A percentile compares a stretch with the other conserved stretches of the same genome.
Conservation (phyloP, 2,113 vertebrate species). For the Symphodus melops region DNA sequence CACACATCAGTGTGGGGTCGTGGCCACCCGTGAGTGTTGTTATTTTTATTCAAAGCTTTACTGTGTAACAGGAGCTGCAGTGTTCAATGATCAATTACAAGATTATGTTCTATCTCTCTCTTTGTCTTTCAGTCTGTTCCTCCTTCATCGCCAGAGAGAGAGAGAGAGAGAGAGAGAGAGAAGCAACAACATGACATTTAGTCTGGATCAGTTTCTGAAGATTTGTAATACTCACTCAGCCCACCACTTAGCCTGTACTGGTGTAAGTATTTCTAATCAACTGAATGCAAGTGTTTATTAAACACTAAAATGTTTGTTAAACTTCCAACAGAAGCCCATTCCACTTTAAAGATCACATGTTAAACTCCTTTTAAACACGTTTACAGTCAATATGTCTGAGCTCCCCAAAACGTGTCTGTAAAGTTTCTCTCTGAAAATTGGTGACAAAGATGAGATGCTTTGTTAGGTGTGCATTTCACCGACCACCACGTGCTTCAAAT, state of each 20-base stretch:
- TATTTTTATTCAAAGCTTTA: constrained; percentile 66
- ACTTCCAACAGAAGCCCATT: too few species aligned
- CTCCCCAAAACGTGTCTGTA: too few species aligned
- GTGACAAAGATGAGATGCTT: too few species aligned
- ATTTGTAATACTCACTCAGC: background rate
- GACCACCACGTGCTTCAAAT: too few species aligned
- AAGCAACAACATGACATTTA: background rate
- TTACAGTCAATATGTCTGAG: too few species aligned
- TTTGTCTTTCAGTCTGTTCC: constrained; percentile 26
- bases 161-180: background rate
- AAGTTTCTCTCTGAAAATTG: too few species aligned
- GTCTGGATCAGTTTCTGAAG: background rate
- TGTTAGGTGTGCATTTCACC: too few species aligned
- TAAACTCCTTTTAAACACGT: too few species aligned
- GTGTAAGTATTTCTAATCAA: too few species aligned
- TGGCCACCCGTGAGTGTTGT: constrained; percentile 74
- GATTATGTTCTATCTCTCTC: constrained; percentile 14
- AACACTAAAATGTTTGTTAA: too few species aligned
- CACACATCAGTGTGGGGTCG: constrained; percentile 55
- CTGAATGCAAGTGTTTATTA: too few species aligned
- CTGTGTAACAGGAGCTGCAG: constrained; percentile 74
- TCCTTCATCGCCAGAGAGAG: constrained; percentile 9
- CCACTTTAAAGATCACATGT: too few species aligned
- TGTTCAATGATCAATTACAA: constrained; percentile 69
- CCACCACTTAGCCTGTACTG: background rate